Evolutionary conservation across 2,797 vertebrate genomes (phyloP), one percentile per base, ranked within the genome.

Genomic region (Rhodeus uyekii): DNA sequence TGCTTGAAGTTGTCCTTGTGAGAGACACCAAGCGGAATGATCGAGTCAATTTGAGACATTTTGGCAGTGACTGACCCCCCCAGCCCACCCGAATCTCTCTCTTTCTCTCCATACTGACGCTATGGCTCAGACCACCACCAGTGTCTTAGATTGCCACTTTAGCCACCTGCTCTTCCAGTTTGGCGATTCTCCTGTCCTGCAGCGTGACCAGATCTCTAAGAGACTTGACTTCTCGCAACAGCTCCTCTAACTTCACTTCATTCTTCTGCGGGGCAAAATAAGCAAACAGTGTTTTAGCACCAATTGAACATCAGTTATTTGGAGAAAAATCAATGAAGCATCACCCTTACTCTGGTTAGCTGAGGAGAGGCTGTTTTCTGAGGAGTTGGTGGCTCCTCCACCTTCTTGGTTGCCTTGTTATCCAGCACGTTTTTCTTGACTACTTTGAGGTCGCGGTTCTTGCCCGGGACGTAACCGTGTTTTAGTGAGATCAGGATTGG

Each of bases 171-270:
- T 98, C 96, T 92, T 99, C 98, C 91, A 99, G 93, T 95, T 96
- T 98, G 94, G 96, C 92, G 86, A 99, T 99, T 78, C 98, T 96
- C 84, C 97, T 97, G 10, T 97, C 97, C 89, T 99, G 98, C 88
- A 92, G 95, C 93, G 95, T 95, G 92, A 99, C 96, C 1, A 95
- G 96, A 92, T 99, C 97, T 94, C 97, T 97, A 91, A 99, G 97
- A 60, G 95, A 97, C 91, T 96, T 97, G 90, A 99, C 95, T 95
- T 99, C 98, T 91, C 96, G 95, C 88, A 99, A 94, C 80, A 99
- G 95, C 93, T 99, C 97, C 64, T 99, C 98, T 96, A 99, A 91
- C 92, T 97, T 99, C 88, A 96, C 96, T 90, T 99, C 98, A 9
- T 95, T 98, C 93, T 97, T 96, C 97, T 99, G 91, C 27, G 82